A percentile compares a stretch with the other conserved stretches of the same genome.
phyloP scores from a whole-genome alignment of 2,888 invertebrate species.

The Hemithea aestivaria region DNA sequence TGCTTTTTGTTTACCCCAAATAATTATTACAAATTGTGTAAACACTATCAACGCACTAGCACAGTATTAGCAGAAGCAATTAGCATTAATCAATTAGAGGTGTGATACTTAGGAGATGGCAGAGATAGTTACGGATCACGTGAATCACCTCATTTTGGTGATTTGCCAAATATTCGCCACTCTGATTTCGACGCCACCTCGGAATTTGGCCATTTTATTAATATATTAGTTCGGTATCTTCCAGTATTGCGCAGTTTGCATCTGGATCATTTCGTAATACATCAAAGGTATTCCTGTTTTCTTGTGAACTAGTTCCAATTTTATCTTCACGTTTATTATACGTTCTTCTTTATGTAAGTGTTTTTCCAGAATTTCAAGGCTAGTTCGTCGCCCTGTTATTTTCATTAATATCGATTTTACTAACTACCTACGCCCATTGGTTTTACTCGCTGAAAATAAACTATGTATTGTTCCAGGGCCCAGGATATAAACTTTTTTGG shows the following conservation, averaged over 20 bases:
- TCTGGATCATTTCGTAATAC: constrained; percentile 11
- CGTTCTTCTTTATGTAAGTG: no score
- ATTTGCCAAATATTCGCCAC: constrained; percentile 47
- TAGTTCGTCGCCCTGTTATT: no score
- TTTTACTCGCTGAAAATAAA: no score
- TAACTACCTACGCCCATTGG: no score
- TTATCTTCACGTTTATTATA: constrained; percentile 1
- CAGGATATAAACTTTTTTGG: no score
- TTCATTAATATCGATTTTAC: no score
- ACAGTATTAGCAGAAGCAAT: constrained; percentile 40
- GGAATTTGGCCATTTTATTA: constrained; percentile 42
- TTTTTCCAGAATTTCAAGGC: no score
- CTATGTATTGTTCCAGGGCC: no score
- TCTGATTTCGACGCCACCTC: constrained; percentile 35
- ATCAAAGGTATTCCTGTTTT: constrained; percentile 20
- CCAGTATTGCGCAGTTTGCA: constrained; percentile 32
- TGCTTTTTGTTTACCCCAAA: constrained; percentile 6
- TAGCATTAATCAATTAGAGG: constrained; percentile 54
- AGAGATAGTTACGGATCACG: constrained; percentile 24
- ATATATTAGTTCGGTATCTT: constrained; percentile 33
- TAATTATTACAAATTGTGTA: constrained; percentile 4
- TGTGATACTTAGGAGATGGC: constrained; percentile 30
- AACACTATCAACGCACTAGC: constrained; percentile 26
- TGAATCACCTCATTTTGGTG: constrained; percentile 45
- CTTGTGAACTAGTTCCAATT: constrained; percentile 9